These are phyloP conservation scores for Planococcus citri DNA, from an alignment of 1,140 invertebrate species.

Conservation along the genomic window DNA sequence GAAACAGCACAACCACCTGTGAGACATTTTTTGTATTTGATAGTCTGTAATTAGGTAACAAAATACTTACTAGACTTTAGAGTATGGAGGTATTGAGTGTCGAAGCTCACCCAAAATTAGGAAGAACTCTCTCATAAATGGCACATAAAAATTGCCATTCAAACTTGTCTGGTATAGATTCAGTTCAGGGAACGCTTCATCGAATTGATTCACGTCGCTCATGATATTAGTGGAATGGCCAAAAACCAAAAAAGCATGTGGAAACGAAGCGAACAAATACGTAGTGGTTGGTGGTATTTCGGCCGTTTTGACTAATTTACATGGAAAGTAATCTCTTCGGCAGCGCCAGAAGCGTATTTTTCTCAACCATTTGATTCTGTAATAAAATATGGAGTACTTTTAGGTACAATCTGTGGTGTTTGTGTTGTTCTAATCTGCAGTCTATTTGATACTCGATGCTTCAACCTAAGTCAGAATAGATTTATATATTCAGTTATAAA, in stretches of 20 bases:
- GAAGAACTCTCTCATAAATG: slow-evolving; percentile 63
- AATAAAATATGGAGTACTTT: no score
- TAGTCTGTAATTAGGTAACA: no score
- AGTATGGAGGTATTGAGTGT: no score
- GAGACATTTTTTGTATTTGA: no score
- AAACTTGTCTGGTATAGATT: slow-evolving; percentile 58
- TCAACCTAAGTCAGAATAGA: no score
- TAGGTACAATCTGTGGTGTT: no score
- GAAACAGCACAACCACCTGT: no score
- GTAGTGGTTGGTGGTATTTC: slow-evolving; percentile 66
- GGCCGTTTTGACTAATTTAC: slow-evolving; percentile 64
- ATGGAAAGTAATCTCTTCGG: slow-evolving; percentile 70
- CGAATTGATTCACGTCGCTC: slow-evolving; percentile 58
- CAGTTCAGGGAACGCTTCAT: slow-evolving; percentile 64
- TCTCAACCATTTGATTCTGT: no score
- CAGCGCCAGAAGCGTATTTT: slow-evolving; percentile 56
- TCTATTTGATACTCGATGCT: no score
- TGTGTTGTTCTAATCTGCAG: no score
- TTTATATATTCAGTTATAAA: no score
- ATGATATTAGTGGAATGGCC: slow-evolving; percentile 69
- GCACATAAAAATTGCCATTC: slow-evolving; percentile 59
- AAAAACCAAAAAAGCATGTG: slow-evolving; percentile 72
- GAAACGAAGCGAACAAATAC: slow-evolving; percentile 77
- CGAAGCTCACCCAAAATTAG: slow-evolving; percentile 38
- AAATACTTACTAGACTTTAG: no score